Percentiles rank a stretch among this genome's conserved stretches.
phyloP scores from a whole-genome alignment of 1,140 invertebrate genomes.

The Apis laboriosa region DNA sequence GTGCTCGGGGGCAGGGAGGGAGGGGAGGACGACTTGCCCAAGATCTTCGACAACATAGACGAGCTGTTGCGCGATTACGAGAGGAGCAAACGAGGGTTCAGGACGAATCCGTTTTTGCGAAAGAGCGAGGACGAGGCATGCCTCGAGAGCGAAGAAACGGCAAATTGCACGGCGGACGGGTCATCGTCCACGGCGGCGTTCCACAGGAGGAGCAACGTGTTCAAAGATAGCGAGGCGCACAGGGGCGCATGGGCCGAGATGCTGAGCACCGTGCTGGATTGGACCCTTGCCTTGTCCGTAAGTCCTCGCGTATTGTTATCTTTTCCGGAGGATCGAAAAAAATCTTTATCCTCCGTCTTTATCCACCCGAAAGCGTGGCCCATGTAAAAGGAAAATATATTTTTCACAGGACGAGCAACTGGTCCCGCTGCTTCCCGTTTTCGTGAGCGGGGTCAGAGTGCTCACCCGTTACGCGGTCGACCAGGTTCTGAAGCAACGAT shows the following conservation, averaged over 20 bases:
- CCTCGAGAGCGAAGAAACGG: slow-evolving; percentile 80
- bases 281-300: slow-evolving; percentile 73
- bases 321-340: neutral
- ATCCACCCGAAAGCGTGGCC: too few species aligned
- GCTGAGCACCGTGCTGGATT: slow-evolving; percentile 83
- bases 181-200: slow-evolving; percentile 82
- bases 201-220: slow-evolving; percentile 88
- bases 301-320: slow-evolving; percentile 19
- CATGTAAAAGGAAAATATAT: too few species aligned
- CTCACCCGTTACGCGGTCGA: slow-evolving; percentile 85
- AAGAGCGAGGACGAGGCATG: slow-evolving; percentile 55
- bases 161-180: slow-evolving; percentile 82
- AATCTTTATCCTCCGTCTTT: too few species aligned
- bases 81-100: slow-evolving; percentile 82
- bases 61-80: slow-evolving; percentile 84
- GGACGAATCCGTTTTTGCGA: slow-evolving; percentile 75
- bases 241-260: slow-evolving; percentile 85
- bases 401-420: slow-evolving; percentile 81
- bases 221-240: slow-evolving; percentile 88
- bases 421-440: slow-evolving; percentile 83
- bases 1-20: neutral
- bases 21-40: slow-evolving; percentile 18
- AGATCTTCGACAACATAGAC: slow-evolving; percentile 74
- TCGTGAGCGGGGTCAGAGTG: slow-evolving; percentile 84
- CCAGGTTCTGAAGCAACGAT: slow-evolving; percentile 82